Conservation (phyloP, 2,797 vertebrate genomes). For the Serranus cabrilla region DNA sequence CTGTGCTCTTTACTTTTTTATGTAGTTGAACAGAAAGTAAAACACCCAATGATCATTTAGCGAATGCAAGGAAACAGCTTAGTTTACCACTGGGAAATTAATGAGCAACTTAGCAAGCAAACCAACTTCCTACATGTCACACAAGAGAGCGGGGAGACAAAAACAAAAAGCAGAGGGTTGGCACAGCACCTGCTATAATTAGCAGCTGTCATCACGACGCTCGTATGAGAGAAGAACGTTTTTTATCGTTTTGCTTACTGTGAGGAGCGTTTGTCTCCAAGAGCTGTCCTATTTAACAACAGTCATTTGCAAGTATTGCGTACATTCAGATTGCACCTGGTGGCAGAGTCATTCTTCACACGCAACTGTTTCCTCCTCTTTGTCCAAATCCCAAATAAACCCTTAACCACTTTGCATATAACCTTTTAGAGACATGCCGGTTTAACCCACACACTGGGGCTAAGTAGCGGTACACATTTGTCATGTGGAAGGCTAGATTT, state of each 20-base stretch:
- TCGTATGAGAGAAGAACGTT: conserved; percentile 20
- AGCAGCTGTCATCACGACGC: conserved; percentile 51
- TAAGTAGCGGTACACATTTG: neutral
- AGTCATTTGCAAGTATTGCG: conserved; percentile 1
- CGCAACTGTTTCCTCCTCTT: neutral
- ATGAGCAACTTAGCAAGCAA: conserved; percentile 36
- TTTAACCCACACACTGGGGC: conserved; percentile 10
- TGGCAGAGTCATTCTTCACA: neutral
- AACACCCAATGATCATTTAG: conserved; percentile 44
- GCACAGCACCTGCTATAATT: conserved; percentile 52
- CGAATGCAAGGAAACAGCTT: conserved; percentile 33
- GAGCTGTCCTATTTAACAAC: conserved; percentile 19
- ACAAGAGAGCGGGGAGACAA: conserved; percentile 42
- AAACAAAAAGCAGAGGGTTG: conserved; percentile 52
- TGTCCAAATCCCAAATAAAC: conserved; percentile 4
- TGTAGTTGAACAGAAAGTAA: conserved; percentile 29
- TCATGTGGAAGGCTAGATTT: conserved; percentile 20
- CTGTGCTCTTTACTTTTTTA: conserved; percentile 3
- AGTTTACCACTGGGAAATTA: conserved; percentile 66
- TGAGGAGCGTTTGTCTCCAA: conserved; percentile 1
- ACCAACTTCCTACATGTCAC: conserved; percentile 43
- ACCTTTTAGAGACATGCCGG: neutral
- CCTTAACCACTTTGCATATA: neutral
- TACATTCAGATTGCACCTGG: conserved; percentile 3
- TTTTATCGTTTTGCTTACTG: conserved; percentile 33